A percentile compares a stretch with the other conserved stretches of the same genome.
Conservation (phyloP, 2,888 invertebrate species). For the Xestia sexstrigata region DNA sequence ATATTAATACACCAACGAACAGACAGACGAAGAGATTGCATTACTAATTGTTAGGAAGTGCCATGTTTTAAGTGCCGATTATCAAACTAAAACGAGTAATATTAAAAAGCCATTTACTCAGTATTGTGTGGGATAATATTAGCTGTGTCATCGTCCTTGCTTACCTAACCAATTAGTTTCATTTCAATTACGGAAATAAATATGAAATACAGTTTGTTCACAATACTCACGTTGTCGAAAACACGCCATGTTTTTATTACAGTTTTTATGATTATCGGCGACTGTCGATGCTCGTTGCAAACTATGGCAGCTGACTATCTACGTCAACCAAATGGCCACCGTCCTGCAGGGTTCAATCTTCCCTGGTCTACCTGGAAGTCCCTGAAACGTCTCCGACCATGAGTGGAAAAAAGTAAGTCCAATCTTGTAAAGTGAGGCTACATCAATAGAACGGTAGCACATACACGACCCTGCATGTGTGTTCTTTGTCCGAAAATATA, state of each 20-base stretch:
- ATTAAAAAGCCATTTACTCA: not conserved
- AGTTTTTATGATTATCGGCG: not conserved
- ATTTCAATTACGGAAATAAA: conserved; percentile 9
- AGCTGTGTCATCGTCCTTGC: not conserved
- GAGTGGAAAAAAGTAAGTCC: not conserved
- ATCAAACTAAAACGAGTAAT: not conserved
- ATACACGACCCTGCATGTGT: not conserved
- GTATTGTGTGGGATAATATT: not conserved
- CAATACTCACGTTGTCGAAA: not conserved
- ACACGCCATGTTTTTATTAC: not conserved
- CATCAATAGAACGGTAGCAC: not conserved
- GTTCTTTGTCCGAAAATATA: not conserved
- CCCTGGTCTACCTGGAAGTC: not conserved
- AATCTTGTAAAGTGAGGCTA: not conserved
- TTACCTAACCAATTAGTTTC: not conserved
- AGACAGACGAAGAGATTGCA: not conserved
- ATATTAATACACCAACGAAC: not conserved
- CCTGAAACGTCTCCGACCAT: not conserved
- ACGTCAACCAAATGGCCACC: not conserved
- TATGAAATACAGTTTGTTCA: not conserved
- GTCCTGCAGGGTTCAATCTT: not conserved
- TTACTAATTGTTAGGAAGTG: not conserved
- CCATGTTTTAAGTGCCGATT: not conserved
- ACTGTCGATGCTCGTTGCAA: not conserved
- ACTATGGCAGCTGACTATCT: not conserved